Base-by-base conservation (phyloP, 2,888 invertebrate species). In the Itoplectis maculator region DNA sequence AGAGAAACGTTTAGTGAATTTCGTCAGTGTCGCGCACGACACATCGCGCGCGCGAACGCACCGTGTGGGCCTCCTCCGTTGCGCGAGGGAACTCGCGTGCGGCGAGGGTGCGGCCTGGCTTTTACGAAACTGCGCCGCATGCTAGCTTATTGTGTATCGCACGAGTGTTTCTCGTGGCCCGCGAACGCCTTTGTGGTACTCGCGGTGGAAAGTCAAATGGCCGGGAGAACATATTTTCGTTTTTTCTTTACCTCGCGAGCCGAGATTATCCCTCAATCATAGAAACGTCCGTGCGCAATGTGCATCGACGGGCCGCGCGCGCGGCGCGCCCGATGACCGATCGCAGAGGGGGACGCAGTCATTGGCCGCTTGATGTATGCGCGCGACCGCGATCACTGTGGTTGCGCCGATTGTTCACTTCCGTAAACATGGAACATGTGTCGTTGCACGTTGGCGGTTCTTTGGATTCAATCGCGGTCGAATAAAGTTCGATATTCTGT, bases 1-100 rank as follows among this genome's bases (percentile, higher is more conserved):
- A 59, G 76, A 76, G 76, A 66, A 59, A 35, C 65, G 70, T 81
- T 76, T 72, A 72, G 54, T 29, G 29, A 81, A 76, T 81, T 81
- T 81, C 81, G 65, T 76, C 70, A 76, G n/a, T 47, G 35, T 9
- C n/a, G n/a, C n/a, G n/a, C 37, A 75, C 45, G n/a, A n/a, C n/a
- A n/a, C n/a, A n/a, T n/a, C n/a, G n/a, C 49, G 20, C 45, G n/a
- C 45, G 61, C 49, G 20, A 59, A 56, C 11, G 20, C 20, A 18
- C 40, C 40, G 37, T 23, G 18, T 18, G 9, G 45, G 47, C 11
- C 37, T 2, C 29, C n/a, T n/a, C 5, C 29, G 29, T 63, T 23
- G 11, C 74, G 69, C 74, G 69, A 35, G 69, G 51, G n/a, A 65
- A 35, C 45, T 11, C 29, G n/a, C n/a, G n/a, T n/a, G n/a, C n/a